Conservation (phyloP, 2,113 vertebrate species). For the Mastomys natalensis region DNA sequence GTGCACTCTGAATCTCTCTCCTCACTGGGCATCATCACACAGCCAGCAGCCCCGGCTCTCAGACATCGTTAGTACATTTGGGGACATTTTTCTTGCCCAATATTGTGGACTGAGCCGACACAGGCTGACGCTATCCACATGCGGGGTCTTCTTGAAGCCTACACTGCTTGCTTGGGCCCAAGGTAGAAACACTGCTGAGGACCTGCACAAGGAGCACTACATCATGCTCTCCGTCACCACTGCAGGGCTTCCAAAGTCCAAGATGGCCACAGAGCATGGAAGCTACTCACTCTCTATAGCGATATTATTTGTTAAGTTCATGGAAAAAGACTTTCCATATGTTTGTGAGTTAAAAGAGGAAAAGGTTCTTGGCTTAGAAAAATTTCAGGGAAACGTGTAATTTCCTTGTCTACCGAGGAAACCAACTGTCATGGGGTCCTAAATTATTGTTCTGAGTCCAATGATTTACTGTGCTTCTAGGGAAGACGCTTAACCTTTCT, state of each 20-base stretch:
- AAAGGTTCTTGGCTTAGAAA: slow-evolving; percentile 50
- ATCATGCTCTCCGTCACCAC: background rate
- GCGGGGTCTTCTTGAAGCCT: background rate
- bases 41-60: background rate
- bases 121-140: background rate
- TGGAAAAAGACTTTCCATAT: slow-evolving; percentile 25
- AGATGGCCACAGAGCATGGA: background rate
- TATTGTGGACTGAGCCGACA: background rate
- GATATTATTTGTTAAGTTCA: slow-evolving; percentile 32
- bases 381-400: slow-evolving; percentile 62
- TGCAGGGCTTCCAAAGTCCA: background rate
- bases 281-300: slow-evolving; percentile 23
- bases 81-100: background rate
- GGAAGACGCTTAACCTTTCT: slow-evolving; percentile 58
- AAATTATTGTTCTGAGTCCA: slow-evolving; percentile 65
- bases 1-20: background rate
- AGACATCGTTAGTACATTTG: background rate
- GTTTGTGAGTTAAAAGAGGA: slow-evolving; percentile 15
- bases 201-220: background rate
- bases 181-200: background rate
- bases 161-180: background rate
- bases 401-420: slow-evolving; percentile 67
- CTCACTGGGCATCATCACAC: background rate
- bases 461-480: slow-evolving; percentile 52
- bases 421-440: slow-evolving; percentile 36